These are phyloP conservation scores for Liparis tanakae DNA, from an alignment of 2,797 vertebrate genomes.

Conservation along the genomic window DNA sequence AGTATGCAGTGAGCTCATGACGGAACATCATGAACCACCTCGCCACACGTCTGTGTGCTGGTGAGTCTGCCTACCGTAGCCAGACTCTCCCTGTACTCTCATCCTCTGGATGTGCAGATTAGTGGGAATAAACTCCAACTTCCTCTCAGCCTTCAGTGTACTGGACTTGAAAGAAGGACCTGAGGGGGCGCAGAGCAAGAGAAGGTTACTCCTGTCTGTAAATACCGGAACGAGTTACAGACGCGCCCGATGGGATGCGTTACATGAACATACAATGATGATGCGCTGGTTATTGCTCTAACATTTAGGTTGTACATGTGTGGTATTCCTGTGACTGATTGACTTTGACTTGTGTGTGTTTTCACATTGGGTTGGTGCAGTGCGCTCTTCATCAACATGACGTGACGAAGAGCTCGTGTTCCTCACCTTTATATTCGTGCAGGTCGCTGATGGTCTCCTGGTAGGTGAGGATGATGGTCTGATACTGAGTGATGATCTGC, in stretches of 20 bases:
- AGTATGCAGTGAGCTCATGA: neutral
- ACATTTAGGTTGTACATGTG: neutral
- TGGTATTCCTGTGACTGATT: neutral
- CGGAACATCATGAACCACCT: neutral
- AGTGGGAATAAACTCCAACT: slow-evolving; percentile 96
- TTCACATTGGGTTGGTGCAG: neutral
- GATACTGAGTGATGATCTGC: slow-evolving; percentile 98
- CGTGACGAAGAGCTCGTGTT: neutral
- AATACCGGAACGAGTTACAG: neutral
- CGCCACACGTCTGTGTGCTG: neutral
- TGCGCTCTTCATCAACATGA: neutral
- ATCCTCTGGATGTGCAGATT: slow-evolving; percentile 98
- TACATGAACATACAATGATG: neutral
- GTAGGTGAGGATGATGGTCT: slow-evolving; percentile 98
- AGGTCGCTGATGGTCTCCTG: slow-evolving; percentile 97
- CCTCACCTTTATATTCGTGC: slow-evolving; percentile 95
- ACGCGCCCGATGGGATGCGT: neutral
- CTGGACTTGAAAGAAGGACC: slow-evolving; percentile 99
- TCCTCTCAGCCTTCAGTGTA: slow-evolving; percentile 95
- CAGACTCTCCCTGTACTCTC: slow-evolving; percentile 95
- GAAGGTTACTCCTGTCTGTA: neutral
- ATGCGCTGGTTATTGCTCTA: neutral
- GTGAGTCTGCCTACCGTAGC: slow-evolving; percentile 84
- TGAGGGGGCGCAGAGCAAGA: slow-evolving; percentile 54
- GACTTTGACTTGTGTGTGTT: neutral